Percentiles rank a stretch among this genome's conserved stretches.
phyloP scores from a whole-genome alignment of 2,888 invertebrate species.

The Megastigmus dorsalis region DNA sequence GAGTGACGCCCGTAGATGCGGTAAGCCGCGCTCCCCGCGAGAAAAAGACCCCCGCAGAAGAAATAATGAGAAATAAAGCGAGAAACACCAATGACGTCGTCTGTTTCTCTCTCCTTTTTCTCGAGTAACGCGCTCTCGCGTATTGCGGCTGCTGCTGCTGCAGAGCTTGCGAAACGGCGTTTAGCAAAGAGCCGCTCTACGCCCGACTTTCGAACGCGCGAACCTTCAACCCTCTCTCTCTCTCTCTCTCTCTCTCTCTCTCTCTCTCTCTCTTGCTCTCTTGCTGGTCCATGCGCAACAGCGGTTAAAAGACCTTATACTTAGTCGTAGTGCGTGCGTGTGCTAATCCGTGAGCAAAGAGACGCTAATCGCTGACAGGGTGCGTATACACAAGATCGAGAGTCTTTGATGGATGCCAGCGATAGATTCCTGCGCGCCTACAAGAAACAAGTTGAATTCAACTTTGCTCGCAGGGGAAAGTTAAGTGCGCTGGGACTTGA shows the following conservation, averaged over 20 bases:
- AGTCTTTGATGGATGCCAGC: too few species aligned
- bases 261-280: background rate
- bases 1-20: background rate
- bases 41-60: too few species aligned
- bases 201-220: constrained; percentile 29
- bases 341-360: background rate
- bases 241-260: background rate
- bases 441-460: too few species aligned
- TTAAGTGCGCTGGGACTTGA: too few species aligned
- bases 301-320: too few species aligned
- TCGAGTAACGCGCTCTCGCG: background rate
- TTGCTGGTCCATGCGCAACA: too few species aligned
- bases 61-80: too few species aligned
- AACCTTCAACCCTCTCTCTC: constrained; percentile 11
- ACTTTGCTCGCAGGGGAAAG: too few species aligned
- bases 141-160: too few species aligned
- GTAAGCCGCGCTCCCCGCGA: too few species aligned
- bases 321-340: background rate
- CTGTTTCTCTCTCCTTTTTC: background rate
- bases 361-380: constrained; percentile 4
- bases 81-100: too few species aligned
- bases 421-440: too few species aligned
- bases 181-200: constrained; percentile 17
- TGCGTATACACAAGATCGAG: background rate
- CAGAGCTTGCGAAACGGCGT: constrained; percentile 10